Base-by-base conservation (phyloP, 2,888 invertebrate species). In the Cephus runcator region DNA sequence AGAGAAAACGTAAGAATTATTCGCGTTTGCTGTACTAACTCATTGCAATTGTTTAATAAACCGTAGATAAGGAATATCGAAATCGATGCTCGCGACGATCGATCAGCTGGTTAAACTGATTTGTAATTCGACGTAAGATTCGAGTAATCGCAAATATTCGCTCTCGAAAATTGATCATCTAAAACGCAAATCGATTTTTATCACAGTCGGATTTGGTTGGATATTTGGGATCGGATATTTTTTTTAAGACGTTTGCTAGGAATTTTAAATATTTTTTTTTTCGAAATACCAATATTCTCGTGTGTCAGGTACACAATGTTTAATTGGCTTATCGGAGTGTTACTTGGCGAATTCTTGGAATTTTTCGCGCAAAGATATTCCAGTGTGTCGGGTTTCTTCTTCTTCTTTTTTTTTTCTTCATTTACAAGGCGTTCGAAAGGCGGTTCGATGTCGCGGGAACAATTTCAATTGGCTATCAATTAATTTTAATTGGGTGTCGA, bases 71-170 rank as follows among this genome's bases (percentile, higher is more conserved):
- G 56, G 56, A 56, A 56, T 69, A 71, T 71, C 71, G 40, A 35
- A 56, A 76, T 35, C 68, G 71, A 34, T 30, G 71, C 23, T n/a
- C 76, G 71, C 69, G 76, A 76, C 56, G 40, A 31, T n/a, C 31
- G 40, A 34, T 69, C 69, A 75, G 75, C 79, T 40, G 36, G 40
- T 75, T 73, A 56, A 75, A 79, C 75, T 73, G 76, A 69, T 75
- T 33, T 34, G 56, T 56, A 31, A 71, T 35, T 34, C 75, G 75
- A 76, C 40, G 40, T 0, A 76, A 79, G 73, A 75, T 75, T 79
- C 77, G 77, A 79, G 56, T 75, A 77, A 79, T 80, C 73, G 77
- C 30, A 76, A 56, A 76, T 40, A 11, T 30, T 73, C 73, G 76
- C 34, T 76, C 77, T 71, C 56, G 71, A 76, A n/a, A 34, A 34